Evolutionary conservation across 30 jellyfish, hydroid and myxozoan species (phyloP).

Genomic region (Aurelia sp.): DNA sequence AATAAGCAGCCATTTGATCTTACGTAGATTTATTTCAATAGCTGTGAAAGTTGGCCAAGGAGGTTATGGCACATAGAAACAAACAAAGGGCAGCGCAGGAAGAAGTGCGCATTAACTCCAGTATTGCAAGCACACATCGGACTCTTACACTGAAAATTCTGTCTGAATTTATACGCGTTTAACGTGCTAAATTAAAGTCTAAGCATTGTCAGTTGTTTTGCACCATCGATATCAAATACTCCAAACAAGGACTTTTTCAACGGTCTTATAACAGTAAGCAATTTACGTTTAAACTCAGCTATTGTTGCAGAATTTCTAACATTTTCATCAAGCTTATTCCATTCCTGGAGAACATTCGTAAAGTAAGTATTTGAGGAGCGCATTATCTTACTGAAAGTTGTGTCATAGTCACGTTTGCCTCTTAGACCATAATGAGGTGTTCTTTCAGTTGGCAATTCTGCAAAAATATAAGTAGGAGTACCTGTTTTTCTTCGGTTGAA

Average conservation of each 20-base stretch:
- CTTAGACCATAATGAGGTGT: not conserved
- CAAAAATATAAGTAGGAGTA: not conserved
- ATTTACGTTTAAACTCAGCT: no score
- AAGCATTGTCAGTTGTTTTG: not conserved
- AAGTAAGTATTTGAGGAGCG: not conserved
- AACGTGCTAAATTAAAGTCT: not conserved
- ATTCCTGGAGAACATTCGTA: no score
- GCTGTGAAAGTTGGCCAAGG: no score
- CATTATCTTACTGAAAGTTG: not conserved
- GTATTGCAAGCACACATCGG: not conserved
- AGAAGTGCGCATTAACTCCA: not conserved
- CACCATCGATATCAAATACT: not conserved
- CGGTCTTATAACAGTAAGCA: no score
- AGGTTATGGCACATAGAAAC: no score
- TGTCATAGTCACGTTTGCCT: not conserved
- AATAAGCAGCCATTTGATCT: no score
- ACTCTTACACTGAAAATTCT: not conserved
- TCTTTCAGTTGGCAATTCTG: not conserved
- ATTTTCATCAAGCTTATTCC: no score
- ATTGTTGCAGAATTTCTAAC: no score
- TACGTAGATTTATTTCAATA: no score
- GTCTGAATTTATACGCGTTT: not conserved
- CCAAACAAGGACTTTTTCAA: slow-evolving; percentile 1
- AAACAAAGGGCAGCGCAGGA: no score
- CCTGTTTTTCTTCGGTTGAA: no score